Evolutionary conservation across 2,113 vertebrate genomes (phyloP), one percentile per base, ranked within the genome.

Genomic region (Geothlypis trichas): DNA sequence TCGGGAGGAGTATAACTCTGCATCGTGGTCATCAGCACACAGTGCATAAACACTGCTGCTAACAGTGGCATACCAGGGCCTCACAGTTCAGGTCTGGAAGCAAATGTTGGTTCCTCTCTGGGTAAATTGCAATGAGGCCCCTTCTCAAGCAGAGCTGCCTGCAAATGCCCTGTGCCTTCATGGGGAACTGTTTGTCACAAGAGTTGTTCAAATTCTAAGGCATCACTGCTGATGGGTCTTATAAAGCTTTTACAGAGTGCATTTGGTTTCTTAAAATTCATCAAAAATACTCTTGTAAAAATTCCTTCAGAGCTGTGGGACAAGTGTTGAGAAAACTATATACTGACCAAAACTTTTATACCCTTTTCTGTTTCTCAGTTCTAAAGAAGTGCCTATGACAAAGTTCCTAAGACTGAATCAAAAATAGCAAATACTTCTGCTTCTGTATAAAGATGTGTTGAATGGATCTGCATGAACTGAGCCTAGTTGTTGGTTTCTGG

Each of bases 61-160:
- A 22, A n/a, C 2, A n/a, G 41, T 12, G 39, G 7, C 21, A 21
- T 24, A 24, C 0, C 0, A 77, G 24, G 15, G 49, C 41, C 22
- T 77, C 28, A 5, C 6, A 19, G 27, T 68, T 73, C 65, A 54
- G 35, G 2, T 67, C 47, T 33, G 41, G 74, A 67, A 82, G 37
- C 3, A 57, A 65, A n/a, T 27, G 3, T 13, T 46, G 23, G 20
- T 41, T 86, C 27, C 26, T 88, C 26, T 54, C 16, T 4, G 14
- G 79, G 31, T n/a, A 31, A 41, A 73, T 2, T 47, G 15, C 58
- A 91, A 6, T 3, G 22, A 87, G n/a, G 3, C 6, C 24, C 27
- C 16, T 58, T 44, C 59, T 57, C 19, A 47, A 47, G 37, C 1
- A 12, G 31, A 41, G 22, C 1, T 49, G 30, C 4, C 23, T 79